These are phyloP conservation scores for Hemibagrus wyckioides DNA, from an alignment of 2,113 vertebrate species.

Conservation along the genomic window DNA sequence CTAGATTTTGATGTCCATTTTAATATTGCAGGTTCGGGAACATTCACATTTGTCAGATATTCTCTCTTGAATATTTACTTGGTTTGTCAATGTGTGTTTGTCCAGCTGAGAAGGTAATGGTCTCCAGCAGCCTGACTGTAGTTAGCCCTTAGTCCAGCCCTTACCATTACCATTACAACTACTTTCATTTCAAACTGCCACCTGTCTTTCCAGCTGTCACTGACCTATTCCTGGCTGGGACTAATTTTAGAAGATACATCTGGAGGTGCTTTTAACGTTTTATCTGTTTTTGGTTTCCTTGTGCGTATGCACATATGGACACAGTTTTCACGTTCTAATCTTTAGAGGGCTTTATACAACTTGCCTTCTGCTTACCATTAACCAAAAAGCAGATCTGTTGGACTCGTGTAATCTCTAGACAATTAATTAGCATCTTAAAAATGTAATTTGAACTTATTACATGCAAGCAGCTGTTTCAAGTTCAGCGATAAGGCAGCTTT, in stretches of 20 bases:
- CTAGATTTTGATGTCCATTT: not conserved
- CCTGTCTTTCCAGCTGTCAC: not conserved
- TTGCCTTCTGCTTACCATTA: not conserved
- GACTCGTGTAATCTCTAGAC: not conserved
- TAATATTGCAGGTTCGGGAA: not conserved
- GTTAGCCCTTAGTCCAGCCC: not conserved
- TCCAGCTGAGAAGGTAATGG: not conserved
- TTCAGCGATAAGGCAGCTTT: not conserved
- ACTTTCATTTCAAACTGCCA: not conserved
- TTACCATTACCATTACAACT: not conserved
- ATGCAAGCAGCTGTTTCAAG: not conserved
- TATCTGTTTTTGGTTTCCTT: not conserved
- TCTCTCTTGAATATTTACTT: not conserved
- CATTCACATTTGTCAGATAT: not conserved
- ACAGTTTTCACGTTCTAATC: not conserved
- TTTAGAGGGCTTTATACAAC: not conserved
- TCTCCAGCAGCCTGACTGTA: not conserved
- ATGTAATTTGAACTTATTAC: conserved; percentile 19
- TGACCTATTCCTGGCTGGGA: not conserved
- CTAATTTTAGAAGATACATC: not conserved
- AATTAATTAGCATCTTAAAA: conserved; percentile 15
- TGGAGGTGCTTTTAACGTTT: not conserved
- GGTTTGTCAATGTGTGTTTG: not conserved
- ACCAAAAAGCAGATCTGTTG: not conserved
- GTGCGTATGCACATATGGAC: not conserved